Conservation (phyloP, 2,113 vertebrate genomes). For the Pseudorectes ferrugineus region DNA sequence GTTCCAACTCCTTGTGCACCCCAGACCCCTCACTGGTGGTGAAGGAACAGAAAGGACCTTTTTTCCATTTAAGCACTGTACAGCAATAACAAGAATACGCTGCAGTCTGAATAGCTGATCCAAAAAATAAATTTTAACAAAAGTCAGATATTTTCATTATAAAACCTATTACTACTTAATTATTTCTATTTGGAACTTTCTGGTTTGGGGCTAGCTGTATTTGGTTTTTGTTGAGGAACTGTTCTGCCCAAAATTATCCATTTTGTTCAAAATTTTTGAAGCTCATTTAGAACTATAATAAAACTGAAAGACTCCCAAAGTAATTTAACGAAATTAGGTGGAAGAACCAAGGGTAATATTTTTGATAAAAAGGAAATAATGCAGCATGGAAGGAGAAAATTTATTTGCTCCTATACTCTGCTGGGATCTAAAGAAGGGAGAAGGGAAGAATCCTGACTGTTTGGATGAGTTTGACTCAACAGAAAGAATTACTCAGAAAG, state of each 20-base stretch:
- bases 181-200: background rate
- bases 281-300: background rate
- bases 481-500: background rate
- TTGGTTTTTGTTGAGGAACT: background rate
- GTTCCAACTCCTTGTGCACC: background rate
- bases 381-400: background rate
- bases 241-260: background rate
- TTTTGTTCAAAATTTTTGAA: background rate
- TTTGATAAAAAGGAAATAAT: background rate
- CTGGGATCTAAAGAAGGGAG: background rate
- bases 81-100: background rate
- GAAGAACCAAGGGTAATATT: background rate
- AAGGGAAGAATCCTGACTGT: background rate
- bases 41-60: background rate
- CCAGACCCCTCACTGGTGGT: fast-evolving
- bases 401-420: background rate
- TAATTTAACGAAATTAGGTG: background rate
- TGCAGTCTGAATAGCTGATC: background rate
- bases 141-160: background rate
- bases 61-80: background rate
- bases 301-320: background rate
- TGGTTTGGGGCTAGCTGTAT: fast-evolving
- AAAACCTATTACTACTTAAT: fast-evolving
- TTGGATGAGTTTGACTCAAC: background rate
- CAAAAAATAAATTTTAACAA: background rate